Evolutionary conservation across 2,888 invertebrate genomes (phyloP), one percentile per base, ranked within the genome.

Genomic region (Drosophila yooni): DNA sequence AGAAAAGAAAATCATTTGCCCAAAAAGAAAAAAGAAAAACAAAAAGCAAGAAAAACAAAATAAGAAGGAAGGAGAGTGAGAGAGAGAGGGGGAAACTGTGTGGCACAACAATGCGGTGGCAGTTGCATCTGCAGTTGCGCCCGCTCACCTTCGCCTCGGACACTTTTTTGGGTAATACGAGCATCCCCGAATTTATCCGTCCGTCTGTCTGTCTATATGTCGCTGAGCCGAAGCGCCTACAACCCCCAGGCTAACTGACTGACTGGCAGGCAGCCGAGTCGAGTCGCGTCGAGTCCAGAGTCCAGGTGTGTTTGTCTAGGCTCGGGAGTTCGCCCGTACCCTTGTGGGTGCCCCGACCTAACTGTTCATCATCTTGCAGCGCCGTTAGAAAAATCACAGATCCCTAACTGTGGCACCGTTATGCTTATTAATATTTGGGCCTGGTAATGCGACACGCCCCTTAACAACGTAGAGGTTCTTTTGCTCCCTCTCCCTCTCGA

Each of bases 401-500:
- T 74, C 57, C 58, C 33, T 29, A 29, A 46, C 36, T 15, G 25
- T 46, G n/a, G 63, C 82, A 73, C 85, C 85, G 86, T 86, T 86
- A 86, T 89, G 81, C 79, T 86, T 89, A 86, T 86, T 88, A 88
- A 82, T 82, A 76, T 56, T 18, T 54, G 53, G 59, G n/a, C 70
- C 70, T 72, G 72, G 82, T 89, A 86, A 89, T 89, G 79, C 59
- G 90, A 84, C 84, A 84, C 84, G 83, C 83, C 89, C 61, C 25
- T 67, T 25, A 31, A 11, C 29, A n/a, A 40, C 29, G 18, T 25
- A 15, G 8, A 46, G 7, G 25, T 25, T 15, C 25, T 15, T 46
- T 25, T 25, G 46, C 46, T 25, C 46, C 46, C 46, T 46, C 21
- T 46, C 43, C 53, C 54, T 68, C 36, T 48, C 57, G 34, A 59